phyloP scores from a whole-genome alignment of 2,888 invertebrate species.

The Morpho helenor region DNA sequence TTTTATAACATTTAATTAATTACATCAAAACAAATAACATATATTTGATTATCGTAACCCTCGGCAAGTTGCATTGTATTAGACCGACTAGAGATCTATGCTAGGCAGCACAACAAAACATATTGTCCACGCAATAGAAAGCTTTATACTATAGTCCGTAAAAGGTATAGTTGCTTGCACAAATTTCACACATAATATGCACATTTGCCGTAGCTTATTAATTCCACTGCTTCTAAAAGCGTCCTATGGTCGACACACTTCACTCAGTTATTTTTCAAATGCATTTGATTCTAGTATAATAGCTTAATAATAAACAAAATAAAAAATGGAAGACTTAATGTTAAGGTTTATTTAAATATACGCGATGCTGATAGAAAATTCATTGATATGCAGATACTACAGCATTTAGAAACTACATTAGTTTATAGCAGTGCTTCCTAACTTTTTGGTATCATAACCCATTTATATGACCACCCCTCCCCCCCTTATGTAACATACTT shows the following conservation, averaged over 20 bases:
- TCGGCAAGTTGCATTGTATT: constrained; percentile 69
- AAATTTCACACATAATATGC: constrained; percentile 8
- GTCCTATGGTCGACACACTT: too few species aligned
- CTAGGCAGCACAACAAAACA: constrained; percentile 30
- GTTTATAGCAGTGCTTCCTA: too few species aligned
- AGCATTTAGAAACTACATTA: too few species aligned
- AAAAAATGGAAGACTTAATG: not conserved
- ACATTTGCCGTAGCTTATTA: not conserved
- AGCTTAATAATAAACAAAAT: too few species aligned
- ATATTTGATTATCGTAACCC: constrained; percentile 57
- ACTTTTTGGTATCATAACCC: too few species aligned
- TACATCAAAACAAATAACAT: constrained; percentile 79
- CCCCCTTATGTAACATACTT: too few species aligned
- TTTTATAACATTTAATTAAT: constrained; percentile 76
- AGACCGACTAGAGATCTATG: constrained; percentile 72
- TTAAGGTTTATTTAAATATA: too few species aligned
- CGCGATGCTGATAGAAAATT: too few species aligned
- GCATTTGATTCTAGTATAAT: too few species aligned
- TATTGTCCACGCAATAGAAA: constrained; percentile 16
- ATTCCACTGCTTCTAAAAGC: not conserved
- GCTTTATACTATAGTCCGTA: constrained; percentile 14
- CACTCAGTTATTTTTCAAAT: too few species aligned
- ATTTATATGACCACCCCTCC: too few species aligned
- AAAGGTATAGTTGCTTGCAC: constrained; percentile 20
- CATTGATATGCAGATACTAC: too few species aligned